Evolutionary conservation across 1,140 invertebrate genomes (phyloP), one percentile per base, ranked within the genome.

Genomic region (Drosophila kurseongensis): DNA sequence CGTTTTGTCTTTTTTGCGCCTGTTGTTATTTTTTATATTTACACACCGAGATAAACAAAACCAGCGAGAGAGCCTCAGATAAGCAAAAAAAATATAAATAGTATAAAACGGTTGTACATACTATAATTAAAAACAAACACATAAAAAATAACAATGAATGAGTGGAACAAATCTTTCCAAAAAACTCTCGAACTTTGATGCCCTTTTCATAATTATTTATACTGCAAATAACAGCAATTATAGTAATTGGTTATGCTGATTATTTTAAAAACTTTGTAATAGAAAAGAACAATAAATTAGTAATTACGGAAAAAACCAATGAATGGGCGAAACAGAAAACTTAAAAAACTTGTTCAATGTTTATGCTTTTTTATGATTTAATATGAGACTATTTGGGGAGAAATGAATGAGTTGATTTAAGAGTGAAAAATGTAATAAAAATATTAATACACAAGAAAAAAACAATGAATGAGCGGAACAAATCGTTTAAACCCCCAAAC

Each of bases 71-170:
- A 41, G 48, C 35, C 6, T 8, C 44, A 52, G 72, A 66, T 75
- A 75, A 73, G 56, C 45, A 35, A n/a, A 40, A 32, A 72, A 23
- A 38, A 18, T 48, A 38, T 62, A 65, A 56, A 41, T 40, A 65
- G 23, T 42, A 42, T 10, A 52, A 44, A 51, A 74, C 47, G n/a
- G 13, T 18, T 52, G 52, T 55, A 16, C 35, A 62, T 55, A 74
- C 42, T 38, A 74, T 75, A 75, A 58, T 75, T 66, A 75, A 66
- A 75, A 75, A 42, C 60, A 75, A 75, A 75, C 73, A 75, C 72
- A 67, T 71, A 52, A 63, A 29, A 36, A 65, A 36, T 36, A 55
- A 55, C 51, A 66, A 75, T 75, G 72, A 75, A 75, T 75, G 67
- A 50, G 42, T 18, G 41, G 52, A 44, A 32, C 27, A 27, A 47